Base-by-base conservation (phyloP, 2,113 vertebrate genomes). In the Sander vitreus region DNA sequence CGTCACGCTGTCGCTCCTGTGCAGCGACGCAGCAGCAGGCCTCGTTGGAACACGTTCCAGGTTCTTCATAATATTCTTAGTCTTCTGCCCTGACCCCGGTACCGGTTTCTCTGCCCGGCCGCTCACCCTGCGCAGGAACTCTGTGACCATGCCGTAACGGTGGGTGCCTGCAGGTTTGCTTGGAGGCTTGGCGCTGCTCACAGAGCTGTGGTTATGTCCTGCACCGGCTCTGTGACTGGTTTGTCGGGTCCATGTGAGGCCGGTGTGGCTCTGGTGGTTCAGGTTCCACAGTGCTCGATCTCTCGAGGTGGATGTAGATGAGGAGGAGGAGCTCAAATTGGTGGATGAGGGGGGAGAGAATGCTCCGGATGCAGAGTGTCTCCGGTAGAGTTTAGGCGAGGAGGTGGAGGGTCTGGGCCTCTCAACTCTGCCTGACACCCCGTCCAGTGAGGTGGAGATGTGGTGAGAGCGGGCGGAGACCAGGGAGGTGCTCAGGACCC, bases 51-150 rank as follows among this genome's bases (percentile, higher is more conserved):
- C 63, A 0, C 90, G 82, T 12, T 98, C 1, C 71, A 92, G 81
- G 93, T 88, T 97, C 91, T 91, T 91, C 43, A 93, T 91, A 6
- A 95, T 93, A 25, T 64, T 85, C 84, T 90, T 94, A 0, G 51
- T 53, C 95, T 95, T 92, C 91, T 93, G 91, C 1, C 57, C 87
- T 1, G 85, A 92, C 78, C 65, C 90, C 0, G 91, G 80, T 0
- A 91, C 89, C 0, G 96, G 95, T 85, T 97, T 98, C 19, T 97
- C 97, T 0, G 93, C 95, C 18, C 97, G 95, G 62, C 98, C 97
- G 0, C 98, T 99, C 65, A 99, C 97, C 0, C 96, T 97, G 53
- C 97, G 97, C 73, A 99, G 96, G 92, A 99, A 99, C 93, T 99
- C 98, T 53, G 98, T 97, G 73, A 99, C 97, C 0, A 99, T 93